These are phyloP conservation scores for Cerastis leucographa DNA, from an alignment of 2,888 invertebrate genomes.

Conservation along the genomic window DNA sequence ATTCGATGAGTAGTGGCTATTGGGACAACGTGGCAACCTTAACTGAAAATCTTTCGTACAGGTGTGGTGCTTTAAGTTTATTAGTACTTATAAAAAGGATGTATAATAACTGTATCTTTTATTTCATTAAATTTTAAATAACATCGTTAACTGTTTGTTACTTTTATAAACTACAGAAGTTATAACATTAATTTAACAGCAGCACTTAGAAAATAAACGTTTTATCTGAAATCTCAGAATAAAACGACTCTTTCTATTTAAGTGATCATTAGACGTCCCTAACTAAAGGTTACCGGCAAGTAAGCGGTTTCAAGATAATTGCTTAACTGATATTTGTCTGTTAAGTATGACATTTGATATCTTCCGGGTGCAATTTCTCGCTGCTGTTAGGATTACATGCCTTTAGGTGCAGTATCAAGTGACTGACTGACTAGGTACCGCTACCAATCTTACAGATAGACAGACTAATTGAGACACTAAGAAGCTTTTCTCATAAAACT, in stretches of 20 bases:
- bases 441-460: neutral
- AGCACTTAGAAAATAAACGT: neutral
- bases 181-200: neutral
- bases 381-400: constrained; percentile 2
- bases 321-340: constrained; percentile 50
- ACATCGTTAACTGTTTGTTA: neutral
- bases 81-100: neutral
- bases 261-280: constrained; percentile 31
- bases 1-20: no score
- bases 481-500: neutral
- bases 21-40: neutral
- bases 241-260: constrained; percentile 11
- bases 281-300: constrained; percentile 32
- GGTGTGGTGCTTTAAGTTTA: neutral
- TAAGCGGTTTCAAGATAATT: constrained; percentile 30
- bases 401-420: constrained; percentile 1
- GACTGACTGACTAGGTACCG: neutral
- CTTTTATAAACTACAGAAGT: neutral
- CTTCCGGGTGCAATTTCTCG: constrained; percentile 30
- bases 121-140: neutral
- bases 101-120: neutral
- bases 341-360: constrained; percentile 48
- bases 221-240: constrained; percentile 19
- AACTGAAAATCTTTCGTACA: neutral
- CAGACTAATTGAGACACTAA: neutral